These are phyloP conservation scores for Pyrgilauda ruficollis DNA, from an alignment of 2,113 vertebrate genomes.

Conservation along the genomic window DNA sequence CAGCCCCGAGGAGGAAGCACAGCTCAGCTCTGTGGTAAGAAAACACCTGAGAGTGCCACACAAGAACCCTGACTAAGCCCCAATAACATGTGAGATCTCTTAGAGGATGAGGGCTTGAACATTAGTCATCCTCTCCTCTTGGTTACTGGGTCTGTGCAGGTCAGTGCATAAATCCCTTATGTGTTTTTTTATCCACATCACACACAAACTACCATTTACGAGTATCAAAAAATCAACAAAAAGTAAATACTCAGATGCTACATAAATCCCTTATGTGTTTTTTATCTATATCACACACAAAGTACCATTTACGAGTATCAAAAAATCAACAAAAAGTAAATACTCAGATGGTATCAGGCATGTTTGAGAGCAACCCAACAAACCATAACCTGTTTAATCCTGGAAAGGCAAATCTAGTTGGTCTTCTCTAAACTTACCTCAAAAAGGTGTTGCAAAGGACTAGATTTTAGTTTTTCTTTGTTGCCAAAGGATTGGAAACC, in stretches of 20 bases:
- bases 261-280: background rate
- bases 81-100: background rate
- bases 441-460: conserved; percentile 92
- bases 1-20: background rate
- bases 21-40: background rate
- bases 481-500: conserved; percentile 87
- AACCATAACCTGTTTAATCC: background rate
- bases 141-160: background rate
- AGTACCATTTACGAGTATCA: background rate
- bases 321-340: background rate
- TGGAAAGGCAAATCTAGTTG: background rate
- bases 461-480: conserved; percentile 83
- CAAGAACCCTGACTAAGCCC: background rate
- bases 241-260: background rate
- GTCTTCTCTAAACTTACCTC: conserved; percentile 79
- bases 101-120: background rate
- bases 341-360: background rate
- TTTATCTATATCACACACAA: background rate
- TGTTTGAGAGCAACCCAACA: background rate
- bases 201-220: background rate
- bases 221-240: background rate
- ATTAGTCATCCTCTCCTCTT: background rate
- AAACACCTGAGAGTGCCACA: background rate
- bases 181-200: background rate
- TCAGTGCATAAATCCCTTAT: background rate